Evolutionary conservation across 1,140 invertebrate genomes (phyloP), one percentile per base, ranked within the genome.

Genomic region (Apis cerana): DNA sequence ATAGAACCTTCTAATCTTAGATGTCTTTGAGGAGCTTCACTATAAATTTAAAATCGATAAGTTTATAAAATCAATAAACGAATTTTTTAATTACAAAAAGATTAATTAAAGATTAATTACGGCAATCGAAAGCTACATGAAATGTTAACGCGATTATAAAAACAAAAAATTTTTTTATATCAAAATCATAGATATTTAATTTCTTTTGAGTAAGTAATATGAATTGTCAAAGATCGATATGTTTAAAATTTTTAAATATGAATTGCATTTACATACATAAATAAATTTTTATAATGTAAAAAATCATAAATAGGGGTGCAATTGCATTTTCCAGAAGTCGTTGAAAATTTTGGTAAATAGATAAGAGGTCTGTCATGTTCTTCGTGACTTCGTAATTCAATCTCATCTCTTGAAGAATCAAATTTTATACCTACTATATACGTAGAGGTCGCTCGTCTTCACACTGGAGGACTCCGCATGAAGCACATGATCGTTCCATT

Each of bases 31-130:
- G 27, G 13, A 58, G 54, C 52, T 67, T 67, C n/a, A 9, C 23
- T 13, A 54, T 81, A 50, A 81, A 67, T 65, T 54, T 75, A 23
- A 75, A 81, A 68, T 81, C 80, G 61, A 81, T 81, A 75, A 81
- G 5, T 67, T 27, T 64, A 80, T 54, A 54, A 80, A 74, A 23
- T 33, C 2, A 43, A 3, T 27, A 52, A 43, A 54, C 13, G 19
- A 27, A 61, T 12, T 5, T 19, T 67, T 81, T 75, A 58, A 67
- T 75, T 65, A 65, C 19, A 17, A 23, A 12, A 48, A 8, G 70
- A 62, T 52, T 19, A n/a, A 54, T 52, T n/a, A n/a, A n/a, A n/a
- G n/a, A n/a, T n/a, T 17, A n/a, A 52, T n/a, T 13, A 33, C 17
- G 13, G 9, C 21, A 52, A 19, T 1, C n/a, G 48, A n/a, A 67